Evolutionary conservation across 2,888 invertebrate genomes (phyloP), one percentile per base, ranked within the genome.

Genomic region (Xylota sylvarum): DNA sequence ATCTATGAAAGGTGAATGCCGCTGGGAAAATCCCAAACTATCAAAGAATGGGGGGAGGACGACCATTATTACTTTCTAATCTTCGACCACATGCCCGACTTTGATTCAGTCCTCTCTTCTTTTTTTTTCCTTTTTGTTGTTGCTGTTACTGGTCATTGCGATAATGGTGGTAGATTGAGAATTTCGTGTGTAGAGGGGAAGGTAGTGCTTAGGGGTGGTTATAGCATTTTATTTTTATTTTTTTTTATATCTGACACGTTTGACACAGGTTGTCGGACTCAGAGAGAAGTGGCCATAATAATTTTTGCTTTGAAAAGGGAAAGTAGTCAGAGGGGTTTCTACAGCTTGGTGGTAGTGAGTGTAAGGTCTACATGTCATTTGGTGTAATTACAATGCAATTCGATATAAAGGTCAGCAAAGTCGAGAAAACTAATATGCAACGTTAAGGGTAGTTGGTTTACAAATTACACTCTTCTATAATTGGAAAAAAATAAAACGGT

Each of bases 1-100:
- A 76, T 72, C 64, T 76, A 81, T 74, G 55, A 87, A 87, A 83
- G 87, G 83, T 79, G 52, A 72, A 76, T 79, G 83, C 83, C 83
- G 87, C 83, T 87, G 87, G 87, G 87, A 87, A 83, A 87, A 83
- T 74, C 55, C 58, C 40, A 10, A 79, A 67, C 60, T 55, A 77
- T 73, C 65, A 7, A 56, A 48, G 40, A 55, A 55, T 62, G 35
- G 81, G 87, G 88, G 79, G 80, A 86, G 81, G 80, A 73, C 83
- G 76, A 82, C 88, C 88, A 88, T 88, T 87, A 88, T 88, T 88
- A 88, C 88, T 88, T 88, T 88, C 88, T 88, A 88, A 88, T 88
- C 88, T 88, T 87, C 43, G 78, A 79, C 88, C 88, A 88, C 87
- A 88, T 88, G 80, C 79, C 82, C 67, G 69, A 85, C 81, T 85